These are phyloP conservation scores for Azemiops feae DNA, from an alignment of 2,113 vertebrate genomes.

Conservation along the genomic window DNA sequence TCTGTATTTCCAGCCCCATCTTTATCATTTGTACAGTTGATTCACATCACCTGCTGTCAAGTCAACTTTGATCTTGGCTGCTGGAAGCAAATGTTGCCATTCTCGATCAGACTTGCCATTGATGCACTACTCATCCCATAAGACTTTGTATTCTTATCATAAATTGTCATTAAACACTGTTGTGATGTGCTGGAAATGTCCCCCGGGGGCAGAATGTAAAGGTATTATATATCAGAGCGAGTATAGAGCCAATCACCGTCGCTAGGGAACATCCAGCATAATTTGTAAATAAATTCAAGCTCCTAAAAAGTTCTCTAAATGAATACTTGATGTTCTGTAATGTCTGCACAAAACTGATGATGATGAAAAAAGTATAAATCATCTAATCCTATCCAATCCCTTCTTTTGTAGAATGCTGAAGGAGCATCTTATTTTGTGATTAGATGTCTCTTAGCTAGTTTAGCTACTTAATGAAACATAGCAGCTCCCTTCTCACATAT, in stretches of 20 bases:
- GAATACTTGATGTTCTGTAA: slow-evolving; percentile 48
- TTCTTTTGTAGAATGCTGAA: slow-evolving; percentile 42
- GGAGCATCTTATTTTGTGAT: slow-evolving; percentile 30
- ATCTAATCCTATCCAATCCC: slow-evolving; percentile 53
- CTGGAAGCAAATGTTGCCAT: not conserved
- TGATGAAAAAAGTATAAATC: slow-evolving; percentile 55
- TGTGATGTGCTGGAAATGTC: slow-evolving; percentile 3
- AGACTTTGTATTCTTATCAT: not conserved
- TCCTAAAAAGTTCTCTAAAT: slow-evolving; percentile 33
- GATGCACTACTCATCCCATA: not conserved
- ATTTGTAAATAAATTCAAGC: slow-evolving; percentile 29
- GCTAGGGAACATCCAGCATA: slow-evolving; percentile 27
- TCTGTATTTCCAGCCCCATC: not conserved
- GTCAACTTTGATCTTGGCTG: not conserved
- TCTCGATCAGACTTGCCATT: not conserved
- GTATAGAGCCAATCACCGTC: not conserved
- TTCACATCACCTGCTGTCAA: not conserved
- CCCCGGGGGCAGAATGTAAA: slow-evolving; percentile 13
- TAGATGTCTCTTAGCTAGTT: slow-evolving; percentile 34
- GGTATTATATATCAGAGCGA: slow-evolving; percentile 2
- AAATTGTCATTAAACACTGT: not conserved
- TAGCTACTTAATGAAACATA: slow-evolving; percentile 30
- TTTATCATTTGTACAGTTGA: not conserved
- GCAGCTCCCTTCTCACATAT: not conserved
- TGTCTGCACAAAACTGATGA: slow-evolving; percentile 47